Base-by-base conservation (phyloP, 1,140 invertebrate genomes). In the Euura lappo region DNA sequence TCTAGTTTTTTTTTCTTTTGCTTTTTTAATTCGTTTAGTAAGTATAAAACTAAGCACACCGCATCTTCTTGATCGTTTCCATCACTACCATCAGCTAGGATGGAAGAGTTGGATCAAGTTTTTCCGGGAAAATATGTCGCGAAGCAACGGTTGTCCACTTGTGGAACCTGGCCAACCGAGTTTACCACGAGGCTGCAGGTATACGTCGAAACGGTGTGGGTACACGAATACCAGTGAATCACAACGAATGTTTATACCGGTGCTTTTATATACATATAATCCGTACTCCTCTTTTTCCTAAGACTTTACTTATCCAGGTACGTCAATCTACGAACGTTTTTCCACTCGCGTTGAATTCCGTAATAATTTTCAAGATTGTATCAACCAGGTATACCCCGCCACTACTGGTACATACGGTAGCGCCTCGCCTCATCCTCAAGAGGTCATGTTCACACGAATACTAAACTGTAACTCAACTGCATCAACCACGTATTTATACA, bases 381-480 rank as follows among this genome's bases (percentile, higher is more conserved):
- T 60, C 51, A 60, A 60, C 8, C 10, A 8, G 51, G 45, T 28
- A 74, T 28, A 44, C 69, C 71, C 42, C 46, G 60, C 8, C 42
- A 13, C 69, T 65, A 72, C 70, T 45, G 51, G 69, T 44, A 70
- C 68, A 71, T 67, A 51, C 66, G 74, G 13, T 51, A 10, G 11
- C 46, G 10, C 42, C 68, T 70, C 75, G 68, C 72, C 72, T 69
- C 44, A 45, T 70, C 44, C 45, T 65, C 28, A 42, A 44, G 69
- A 79, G 83, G 83, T 85, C 84, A 84, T 79, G 84, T 85, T 85
- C 83, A 81, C 84, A 85, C 83, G 83, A 81, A 78, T 79, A 28
- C 74, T 65, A n/a, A 5, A 60, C 51, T 60, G 51, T 60, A 60
- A 60, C 10, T n/a, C 28, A 60, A n/a, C 70, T 65, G 44, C 74